Evolutionary conservation across 2,888 invertebrate genomes (phyloP).

Genomic region (Hypomecis punctinalis): DNA sequence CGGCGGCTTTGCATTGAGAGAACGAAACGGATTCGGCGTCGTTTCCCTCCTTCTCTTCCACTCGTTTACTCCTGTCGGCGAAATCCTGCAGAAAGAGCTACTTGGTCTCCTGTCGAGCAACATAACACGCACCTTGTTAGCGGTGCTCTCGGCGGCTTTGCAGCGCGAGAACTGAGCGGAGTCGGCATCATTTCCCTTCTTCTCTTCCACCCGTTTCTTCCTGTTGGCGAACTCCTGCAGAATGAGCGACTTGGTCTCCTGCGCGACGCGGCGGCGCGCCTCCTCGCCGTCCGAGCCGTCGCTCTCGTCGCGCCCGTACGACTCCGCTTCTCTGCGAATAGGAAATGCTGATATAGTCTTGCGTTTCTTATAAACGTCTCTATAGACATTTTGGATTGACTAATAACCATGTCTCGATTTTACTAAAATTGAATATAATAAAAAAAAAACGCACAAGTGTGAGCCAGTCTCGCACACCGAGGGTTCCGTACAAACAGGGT

Average conservation of each 20-base stretch:
- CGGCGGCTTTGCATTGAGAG: too few species aligned
- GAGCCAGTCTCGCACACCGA: too few species aligned
- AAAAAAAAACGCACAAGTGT: too few species aligned
- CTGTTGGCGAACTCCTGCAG: slow-evolving; percentile 91
- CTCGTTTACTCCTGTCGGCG: too few species aligned
- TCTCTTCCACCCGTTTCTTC: slow-evolving; percentile 73
- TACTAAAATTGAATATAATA: too few species aligned
- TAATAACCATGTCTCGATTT: too few species aligned
- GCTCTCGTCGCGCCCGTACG: slow-evolving; percentile 69
- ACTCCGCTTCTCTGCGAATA: slow-evolving; percentile 73
- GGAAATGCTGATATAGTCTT: not conserved
- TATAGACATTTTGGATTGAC: not conserved
- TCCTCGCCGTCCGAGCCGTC: slow-evolving; percentile 72
- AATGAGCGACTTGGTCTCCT: slow-evolving; percentile 89
- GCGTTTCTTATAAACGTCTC: too few species aligned
- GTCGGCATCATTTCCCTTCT: slow-evolving; percentile 79
- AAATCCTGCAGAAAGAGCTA: too few species aligned
- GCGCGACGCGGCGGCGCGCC: slow-evolving; percentile 78
- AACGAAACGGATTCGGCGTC: too few species aligned
- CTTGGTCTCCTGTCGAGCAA: too few species aligned
- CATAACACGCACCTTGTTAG: slow-evolving; percentile 86
- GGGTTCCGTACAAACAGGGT: too few species aligned
- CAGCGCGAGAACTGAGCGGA: slow-evolving; percentile 88
- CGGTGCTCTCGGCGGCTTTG: slow-evolving; percentile 89
- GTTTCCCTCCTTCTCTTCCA: too few species aligned